Conservation (phyloP, 2,113 vertebrate species). For the Malurus alboscapulatus region DNA sequence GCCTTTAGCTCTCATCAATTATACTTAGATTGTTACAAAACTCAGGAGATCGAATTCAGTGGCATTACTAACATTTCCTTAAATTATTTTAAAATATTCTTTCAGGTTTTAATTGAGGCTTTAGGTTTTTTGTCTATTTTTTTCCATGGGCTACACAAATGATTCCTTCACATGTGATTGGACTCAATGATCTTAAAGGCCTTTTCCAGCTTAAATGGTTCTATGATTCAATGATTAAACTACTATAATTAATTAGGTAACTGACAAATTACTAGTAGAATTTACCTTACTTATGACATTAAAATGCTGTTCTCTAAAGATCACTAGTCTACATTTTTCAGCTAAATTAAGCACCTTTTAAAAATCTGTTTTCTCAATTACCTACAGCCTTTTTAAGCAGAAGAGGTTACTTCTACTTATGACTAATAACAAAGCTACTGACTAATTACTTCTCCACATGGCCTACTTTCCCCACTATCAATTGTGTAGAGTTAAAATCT, state of each 20-base stretch:
- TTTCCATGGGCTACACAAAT: neutral
- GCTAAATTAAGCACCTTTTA: neutral
- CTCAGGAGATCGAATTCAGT: neutral
- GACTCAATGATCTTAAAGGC: neutral
- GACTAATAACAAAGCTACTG: neutral
- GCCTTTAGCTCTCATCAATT: neutral
- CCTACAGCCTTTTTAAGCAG: neutral
- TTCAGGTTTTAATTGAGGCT: neutral
- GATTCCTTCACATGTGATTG: neutral
- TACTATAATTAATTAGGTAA: neutral
- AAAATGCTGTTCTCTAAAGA: neutral
- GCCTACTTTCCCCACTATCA: neutral
- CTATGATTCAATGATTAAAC: neutral
- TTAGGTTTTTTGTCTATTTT: neutral
- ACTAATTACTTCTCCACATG: slow-evolving; percentile 2
- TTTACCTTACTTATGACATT: neutral
- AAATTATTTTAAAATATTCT: neutral
- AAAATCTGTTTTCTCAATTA: neutral
- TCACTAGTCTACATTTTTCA: neutral
- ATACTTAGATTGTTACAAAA: neutral
- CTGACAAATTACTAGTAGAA: neutral
- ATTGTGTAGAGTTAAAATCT: neutral
- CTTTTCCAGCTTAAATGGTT: neutral
- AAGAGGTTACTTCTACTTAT: neutral
- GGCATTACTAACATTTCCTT: neutral